Conservation (phyloP, 2,797 vertebrate genomes). For the Lates japonicus region DNA sequence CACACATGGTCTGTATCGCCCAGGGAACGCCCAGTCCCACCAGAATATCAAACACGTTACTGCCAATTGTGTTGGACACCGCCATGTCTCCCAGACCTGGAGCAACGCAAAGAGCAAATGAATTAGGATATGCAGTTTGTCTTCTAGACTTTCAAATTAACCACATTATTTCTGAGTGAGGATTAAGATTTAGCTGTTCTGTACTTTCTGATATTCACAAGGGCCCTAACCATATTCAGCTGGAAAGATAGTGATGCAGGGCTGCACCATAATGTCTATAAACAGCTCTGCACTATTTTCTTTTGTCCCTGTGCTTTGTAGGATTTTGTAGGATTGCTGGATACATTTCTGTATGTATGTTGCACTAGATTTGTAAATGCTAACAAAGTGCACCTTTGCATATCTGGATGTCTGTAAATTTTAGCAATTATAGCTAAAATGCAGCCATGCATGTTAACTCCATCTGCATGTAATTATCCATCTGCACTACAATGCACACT, state of each 20-base stretch:
- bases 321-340: not conserved
- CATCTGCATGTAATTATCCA: not conserved
- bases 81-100: constrained; percentile 98
- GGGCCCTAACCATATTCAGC: constrained; percentile 24
- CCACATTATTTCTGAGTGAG: not conserved
- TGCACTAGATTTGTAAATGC: not conserved
- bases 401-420: not conserved
- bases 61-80: constrained; percentile 97
- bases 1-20: constrained; percentile 95
- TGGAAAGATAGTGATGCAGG: constrained; percentile 11
- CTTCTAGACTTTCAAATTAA: constrained; percentile 7
- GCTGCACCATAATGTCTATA: not conserved
- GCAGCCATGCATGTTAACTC: not conserved
- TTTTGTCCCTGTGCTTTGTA: constrained; percentile 2
- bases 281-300: constrained; percentile 35
- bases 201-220: constrained; percentile 19
- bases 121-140: not conserved
- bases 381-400: not conserved
- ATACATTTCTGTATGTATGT: not conserved
- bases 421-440: not conserved
- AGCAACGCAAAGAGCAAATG: constrained; percentile 8
- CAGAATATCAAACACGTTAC: constrained; percentile 98
- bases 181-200: constrained; percentile 1
- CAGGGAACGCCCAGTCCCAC: constrained; percentile 96
- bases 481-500: not conserved